Percentiles rank a stretch among this genome's conserved stretches.
Evolutionary conservation across 2,888 invertebrate species (phyloP).

Genomic region (Podotricha telesiphe): DNA sequence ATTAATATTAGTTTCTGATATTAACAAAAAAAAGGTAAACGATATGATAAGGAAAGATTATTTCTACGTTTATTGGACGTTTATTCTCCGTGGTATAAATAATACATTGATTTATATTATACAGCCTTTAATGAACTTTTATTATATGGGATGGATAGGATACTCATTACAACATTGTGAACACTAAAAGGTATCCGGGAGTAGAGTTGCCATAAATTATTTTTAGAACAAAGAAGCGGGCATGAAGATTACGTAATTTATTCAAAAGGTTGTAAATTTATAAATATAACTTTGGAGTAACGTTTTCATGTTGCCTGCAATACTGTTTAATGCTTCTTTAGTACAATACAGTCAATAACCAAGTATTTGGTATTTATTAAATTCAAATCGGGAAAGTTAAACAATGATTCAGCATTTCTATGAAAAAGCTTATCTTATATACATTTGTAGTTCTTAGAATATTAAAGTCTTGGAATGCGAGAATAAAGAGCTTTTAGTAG

Average conservation of each 20-base stretch:
- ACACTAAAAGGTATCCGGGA: slow-evolving; percentile 2
- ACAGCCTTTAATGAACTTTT: not conserved
- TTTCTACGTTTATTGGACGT: not conserved
- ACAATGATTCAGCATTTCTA: slow-evolving; percentile 15
- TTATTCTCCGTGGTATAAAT: not conserved
- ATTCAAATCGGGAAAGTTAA: slow-evolving; percentile 4
- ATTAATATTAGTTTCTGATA: not conserved
- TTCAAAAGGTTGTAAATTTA: slow-evolving; percentile 32
- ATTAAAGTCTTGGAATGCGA: not conserved
- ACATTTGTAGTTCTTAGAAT: slow-evolving; percentile 17
- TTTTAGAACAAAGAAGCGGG: slow-evolving; percentile 42
- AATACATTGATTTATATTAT: slow-evolving; percentile 1
- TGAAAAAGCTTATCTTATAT: slow-evolving; percentile 12
- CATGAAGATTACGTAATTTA: slow-evolving; percentile 43
- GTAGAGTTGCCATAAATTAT: slow-evolving; percentile 34
- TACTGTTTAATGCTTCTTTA: not conserved
- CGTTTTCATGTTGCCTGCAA: not conserved
- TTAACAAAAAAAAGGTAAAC: not conserved
- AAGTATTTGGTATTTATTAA: not conserved
- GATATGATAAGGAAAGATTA: not conserved
- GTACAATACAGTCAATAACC: not conserved
- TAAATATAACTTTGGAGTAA: slow-evolving; percentile 11
- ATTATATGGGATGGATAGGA: not conserved
- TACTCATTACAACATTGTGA: slow-evolving; percentile 12
- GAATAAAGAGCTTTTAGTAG: not conserved